These are phyloP conservation scores for Drosophila kanapiae DNA, from an alignment of 1,140 invertebrate genomes.

Conservation along the genomic window DNA sequence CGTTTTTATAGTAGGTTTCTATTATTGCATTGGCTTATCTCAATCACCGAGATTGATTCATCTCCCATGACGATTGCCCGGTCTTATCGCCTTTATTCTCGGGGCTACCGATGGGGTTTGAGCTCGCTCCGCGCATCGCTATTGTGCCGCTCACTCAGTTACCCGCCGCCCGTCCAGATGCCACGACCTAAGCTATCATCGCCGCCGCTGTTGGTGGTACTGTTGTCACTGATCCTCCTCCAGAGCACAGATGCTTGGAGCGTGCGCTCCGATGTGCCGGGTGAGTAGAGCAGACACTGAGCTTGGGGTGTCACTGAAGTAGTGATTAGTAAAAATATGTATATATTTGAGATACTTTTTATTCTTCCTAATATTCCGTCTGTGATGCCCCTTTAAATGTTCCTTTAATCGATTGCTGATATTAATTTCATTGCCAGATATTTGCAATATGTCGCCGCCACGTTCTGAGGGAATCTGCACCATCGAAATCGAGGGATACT, in stretches of 20 bases:
- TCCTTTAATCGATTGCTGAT: no score
- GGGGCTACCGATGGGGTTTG: constrained; percentile 4
- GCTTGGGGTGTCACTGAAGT: background rate
- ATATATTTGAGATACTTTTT: no score
- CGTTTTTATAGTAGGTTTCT: background rate
- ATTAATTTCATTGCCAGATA: constrained; percentile 38
- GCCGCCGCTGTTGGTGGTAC: constrained; percentile 42
- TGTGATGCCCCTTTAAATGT: no score
- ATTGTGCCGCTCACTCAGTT: constrained; percentile 52
- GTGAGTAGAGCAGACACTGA: constrained; percentile 54
- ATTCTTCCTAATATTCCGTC: background rate
- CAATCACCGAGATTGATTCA: background rate
- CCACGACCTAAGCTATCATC: constrained; percentile 41
- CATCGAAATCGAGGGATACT: constrained; percentile 78
- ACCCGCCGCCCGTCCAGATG: constrained; percentile 53
- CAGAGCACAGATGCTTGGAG: constrained; percentile 38
- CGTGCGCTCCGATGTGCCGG: constrained; percentile 22
- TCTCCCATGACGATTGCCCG: background rate
- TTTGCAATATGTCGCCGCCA: constrained; percentile 71
- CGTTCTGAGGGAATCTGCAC: constrained; percentile 74
- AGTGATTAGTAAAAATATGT: background rate
- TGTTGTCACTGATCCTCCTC: constrained; percentile 37
- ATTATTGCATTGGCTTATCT: background rate
- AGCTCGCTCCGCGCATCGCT: constrained; percentile 8
- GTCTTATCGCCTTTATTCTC: constrained; percentile 19